A percentile compares a stretch with the other conserved stretches of the same genome.
Evolutionary conservation across 2,797 vertebrate species (phyloP).

Genomic region (Periophthalmus magnuspinnatus): DNA sequence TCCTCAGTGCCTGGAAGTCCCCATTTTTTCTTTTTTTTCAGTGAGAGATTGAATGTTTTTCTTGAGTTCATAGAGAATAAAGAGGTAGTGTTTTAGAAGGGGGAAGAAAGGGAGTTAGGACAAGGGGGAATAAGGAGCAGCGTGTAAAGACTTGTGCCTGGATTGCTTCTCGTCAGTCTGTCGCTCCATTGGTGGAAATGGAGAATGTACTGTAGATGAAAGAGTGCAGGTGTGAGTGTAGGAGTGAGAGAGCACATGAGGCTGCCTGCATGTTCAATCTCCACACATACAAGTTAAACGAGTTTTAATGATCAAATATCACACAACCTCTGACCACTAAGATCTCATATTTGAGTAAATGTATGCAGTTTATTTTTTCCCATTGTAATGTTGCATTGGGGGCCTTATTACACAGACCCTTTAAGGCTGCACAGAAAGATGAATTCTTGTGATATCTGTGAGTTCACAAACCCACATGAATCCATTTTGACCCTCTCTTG

Average conservation of each 20-base stretch:
- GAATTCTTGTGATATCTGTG: background rate
- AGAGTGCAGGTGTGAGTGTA: conserved; percentile 51
- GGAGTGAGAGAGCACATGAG: conserved; percentile 1
- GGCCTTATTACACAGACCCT: no score
- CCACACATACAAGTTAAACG: background rate
- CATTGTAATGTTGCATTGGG: background rate
- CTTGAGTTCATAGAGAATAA: conserved; percentile 71
- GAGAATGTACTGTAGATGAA: conserved; percentile 39
- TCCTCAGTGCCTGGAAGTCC: conserved; percentile 76
- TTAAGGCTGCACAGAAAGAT: background rate
- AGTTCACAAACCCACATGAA: no score
- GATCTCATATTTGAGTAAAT: background rate
- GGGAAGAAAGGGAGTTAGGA: conserved; percentile 61
- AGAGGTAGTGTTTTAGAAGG: conserved; percentile 76
- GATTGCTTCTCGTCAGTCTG: conserved; percentile 61
- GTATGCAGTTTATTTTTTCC: background rate
- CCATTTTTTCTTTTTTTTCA: conserved; percentile 58
- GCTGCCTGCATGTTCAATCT: conserved; percentile 15
- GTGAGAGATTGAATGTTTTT: conserved; percentile 52
- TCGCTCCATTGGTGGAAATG: conserved; percentile 57
- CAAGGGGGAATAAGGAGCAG: conserved; percentile 55
- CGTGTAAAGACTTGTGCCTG: conserved; percentile 69
- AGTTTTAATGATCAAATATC: background rate
- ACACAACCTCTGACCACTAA: background rate
- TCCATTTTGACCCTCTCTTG: background rate